Base-by-base conservation (phyloP, 30 jellyfish, hydroid and myxozoan species). In the Aurelia sp. region DNA sequence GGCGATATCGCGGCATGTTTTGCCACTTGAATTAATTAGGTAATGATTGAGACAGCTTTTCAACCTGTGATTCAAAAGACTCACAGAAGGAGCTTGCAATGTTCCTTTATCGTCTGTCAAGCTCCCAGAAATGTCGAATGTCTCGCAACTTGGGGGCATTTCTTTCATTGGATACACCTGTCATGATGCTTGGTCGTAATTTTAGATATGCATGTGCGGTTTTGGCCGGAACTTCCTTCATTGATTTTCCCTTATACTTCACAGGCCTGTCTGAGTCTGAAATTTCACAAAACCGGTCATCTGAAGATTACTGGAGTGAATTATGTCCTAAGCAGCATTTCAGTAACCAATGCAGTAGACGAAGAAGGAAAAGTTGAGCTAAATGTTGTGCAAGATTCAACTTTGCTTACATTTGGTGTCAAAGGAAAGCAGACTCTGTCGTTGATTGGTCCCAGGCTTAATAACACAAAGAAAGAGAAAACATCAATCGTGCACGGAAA, bases 361-460 rank as follows among this genome's bases (percentile, higher is more conserved):
- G 97, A 91, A 23, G 83, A 72, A 40, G 89, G 92, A 15, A 91
- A 85, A 53, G 66, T 78, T 22, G 97, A 91, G 37, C 61, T 91
- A 81, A 85, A 66, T 77, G 74, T 78, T 6, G 87, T 71, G 22
- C 93, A 85, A 74, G 78, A 78, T 50, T 62, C 89, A 9, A 74
- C 96, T 8, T 66, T 91, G 90, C 53, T 72, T 31, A 79, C 87
- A 3, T 82, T 78, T 19, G 98, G 98, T 20, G 95, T 92, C 4
- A 52, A 71, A 21, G 98, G 98, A 8, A 77, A 70, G 87, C 96
- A 86, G 44, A 44, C 68, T 23, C 67, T 92, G n/a, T 67, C 78
- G 20, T 88, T 92, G 55, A 71, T 70, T 73, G 98, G 98, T 11
- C 95, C 96, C 3, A 69, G 98, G 41, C 85, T 92, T 20, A 92